Percentiles rank a stretch among this genome's conserved stretches.
Conservation (phyloP, 2,113 vertebrate species). For the Erythrolamprus reginae region DNA sequence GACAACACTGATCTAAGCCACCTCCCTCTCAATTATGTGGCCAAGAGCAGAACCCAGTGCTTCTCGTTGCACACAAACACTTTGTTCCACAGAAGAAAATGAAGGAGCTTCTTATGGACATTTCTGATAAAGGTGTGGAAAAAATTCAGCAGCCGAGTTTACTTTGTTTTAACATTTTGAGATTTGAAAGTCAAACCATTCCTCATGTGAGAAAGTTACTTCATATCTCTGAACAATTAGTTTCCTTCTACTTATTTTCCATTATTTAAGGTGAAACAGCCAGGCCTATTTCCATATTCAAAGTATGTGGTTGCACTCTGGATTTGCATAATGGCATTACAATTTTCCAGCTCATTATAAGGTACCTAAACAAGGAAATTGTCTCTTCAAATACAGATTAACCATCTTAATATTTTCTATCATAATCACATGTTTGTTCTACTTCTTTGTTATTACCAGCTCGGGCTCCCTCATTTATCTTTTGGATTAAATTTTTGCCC, state of each 20-base stretch:
- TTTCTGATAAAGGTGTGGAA: neutral
- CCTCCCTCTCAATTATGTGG: neutral
- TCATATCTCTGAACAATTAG: neutral
- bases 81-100: neutral
- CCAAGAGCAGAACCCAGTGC: neutral
- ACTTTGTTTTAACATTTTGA: neutral
- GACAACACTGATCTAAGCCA: too few relatives aligned
- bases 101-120: neutral
- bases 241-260: neutral
- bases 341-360: neutral
- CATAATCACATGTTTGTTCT: neutral
- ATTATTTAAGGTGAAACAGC: neutral
- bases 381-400: neutral
- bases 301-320: neutral
- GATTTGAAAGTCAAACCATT: neutral
- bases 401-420: neutral
- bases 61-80: neutral
- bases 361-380: neutral
- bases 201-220: neutral
- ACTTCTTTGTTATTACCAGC: neutral
- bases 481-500: neutral
- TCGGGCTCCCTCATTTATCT: neutral
- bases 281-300: neutral
- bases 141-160: neutral
- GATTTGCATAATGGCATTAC: neutral